phyloP scores from a whole-genome alignment of 2,888 invertebrate genomes.

The Sinopyrophorus schimmeli region DNA sequence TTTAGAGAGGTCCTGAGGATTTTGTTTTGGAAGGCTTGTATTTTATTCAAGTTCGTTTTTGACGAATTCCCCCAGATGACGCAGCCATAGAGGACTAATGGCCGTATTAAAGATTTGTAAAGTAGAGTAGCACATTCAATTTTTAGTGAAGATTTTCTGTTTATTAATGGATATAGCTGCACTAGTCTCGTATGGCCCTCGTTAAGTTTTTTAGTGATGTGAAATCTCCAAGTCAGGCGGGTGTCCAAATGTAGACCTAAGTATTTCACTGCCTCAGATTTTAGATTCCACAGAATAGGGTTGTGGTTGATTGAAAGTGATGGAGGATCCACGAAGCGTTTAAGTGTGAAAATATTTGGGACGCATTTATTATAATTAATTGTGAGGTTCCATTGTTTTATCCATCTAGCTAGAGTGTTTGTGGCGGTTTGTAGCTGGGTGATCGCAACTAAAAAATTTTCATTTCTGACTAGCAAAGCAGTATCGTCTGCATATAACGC shows the following conservation, averaged over 20 bases:
- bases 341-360: constrained; percentile 1
- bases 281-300: constrained; percentile 1
- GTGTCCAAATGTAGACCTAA: too few species aligned
- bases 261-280: constrained; percentile 1
- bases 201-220: constrained; percentile 6
- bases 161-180: constrained; percentile 3
- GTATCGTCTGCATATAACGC: too few species aligned
- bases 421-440: too few species aligned
- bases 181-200: constrained; percentile 4
- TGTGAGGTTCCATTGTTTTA: too few species aligned
- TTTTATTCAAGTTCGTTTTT: constrained; percentile 1
- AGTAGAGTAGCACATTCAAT: neutral
- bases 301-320: neutral
- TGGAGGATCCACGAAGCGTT: neutral
- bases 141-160: neutral
- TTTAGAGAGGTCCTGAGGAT: constrained; percentile 1
- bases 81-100: constrained; percentile 1
- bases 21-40: constrained; percentile 5
- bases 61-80: constrained; percentile 2
- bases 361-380: too few species aligned
- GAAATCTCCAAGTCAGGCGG: constrained; percentile 2
- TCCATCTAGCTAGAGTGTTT: too few species aligned
- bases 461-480: too few species aligned
- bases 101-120: neutral
- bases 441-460: too few species aligned